Base-by-base conservation (phyloP, 2,888 invertebrate genomes). In the Agonopterix heracliana region DNA sequence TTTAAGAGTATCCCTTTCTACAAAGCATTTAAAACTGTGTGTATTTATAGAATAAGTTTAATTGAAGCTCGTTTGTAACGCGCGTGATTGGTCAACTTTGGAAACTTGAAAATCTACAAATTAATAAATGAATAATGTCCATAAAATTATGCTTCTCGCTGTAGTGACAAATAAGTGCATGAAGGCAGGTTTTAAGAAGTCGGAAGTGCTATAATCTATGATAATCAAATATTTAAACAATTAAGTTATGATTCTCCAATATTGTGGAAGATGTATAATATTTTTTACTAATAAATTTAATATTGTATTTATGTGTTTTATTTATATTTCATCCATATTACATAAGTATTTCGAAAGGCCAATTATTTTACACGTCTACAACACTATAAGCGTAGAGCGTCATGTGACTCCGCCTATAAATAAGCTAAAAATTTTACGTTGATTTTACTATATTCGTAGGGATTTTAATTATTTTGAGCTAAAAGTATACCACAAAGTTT, bases 211-310 rank as follows among this genome's bases (percentile, higher is more conserved):
- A 80, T 83, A 85, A 82, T 81, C 82, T 85, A 80, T 83, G 69
- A 84, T 86, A 85, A 85, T 86, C 84, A 84, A 85, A 84, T 87
- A 81, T 82, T 82, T 81, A 83, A 82, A 74, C 78, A 82, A 81
- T 85, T 87, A 86, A 87, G 86, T 87, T 86, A 86, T 82, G 75
- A 85, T 86, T 88, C 85, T 86, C 86, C 88, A 83, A 85, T 85
- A 86, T 86, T 87, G 85, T 86, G 88, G 88, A 87, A 86, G 87
- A 88, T 87, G 88, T 87, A 88, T 88, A 84, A 88, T 88, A 88
- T 88, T 88, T 87, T 88, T 87, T 88, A 88, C 88, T 88, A 88
- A 88, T 88, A 88, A 88, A 88, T 88, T 88, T 88, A 88, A 87
- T 88, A 88, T 86, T 87, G 81, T 87, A 87, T 46, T 53, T 46